These are phyloP conservation scores for Drosophila fulvimacula DNA, from an alignment of 2,888 invertebrate species.

Conservation along the genomic window DNA sequence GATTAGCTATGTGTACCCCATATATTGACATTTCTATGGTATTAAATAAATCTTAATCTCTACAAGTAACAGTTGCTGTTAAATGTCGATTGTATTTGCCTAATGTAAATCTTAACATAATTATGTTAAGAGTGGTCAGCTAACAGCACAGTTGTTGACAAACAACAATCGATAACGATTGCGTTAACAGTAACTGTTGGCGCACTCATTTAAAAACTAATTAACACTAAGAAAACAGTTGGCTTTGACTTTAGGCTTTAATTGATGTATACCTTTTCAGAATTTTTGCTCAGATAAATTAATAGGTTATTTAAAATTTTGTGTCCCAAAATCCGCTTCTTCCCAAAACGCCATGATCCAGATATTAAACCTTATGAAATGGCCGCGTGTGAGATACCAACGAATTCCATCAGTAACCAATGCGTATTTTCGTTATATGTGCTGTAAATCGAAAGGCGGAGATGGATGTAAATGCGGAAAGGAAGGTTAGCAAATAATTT, in stretches of 20 bases:
- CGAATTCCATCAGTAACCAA: constrained; percentile 2
- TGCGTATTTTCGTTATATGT: constrained; percentile 17
- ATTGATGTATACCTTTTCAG: not conserved
- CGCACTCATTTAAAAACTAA: constrained; percentile 6
- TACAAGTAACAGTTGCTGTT: constrained; percentile 6
- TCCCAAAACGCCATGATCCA: constrained; percentile 33
- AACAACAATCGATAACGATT: constrained; percentile 20
- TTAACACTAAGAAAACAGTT: not conserved
- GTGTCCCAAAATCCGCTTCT: not conserved
- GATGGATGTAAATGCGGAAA: not conserved
- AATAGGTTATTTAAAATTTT: not conserved
- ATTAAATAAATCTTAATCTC: constrained; percentile 1
- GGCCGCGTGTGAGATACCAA: not conserved
- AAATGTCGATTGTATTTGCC: not conserved
- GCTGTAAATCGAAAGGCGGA: constrained; percentile 20
- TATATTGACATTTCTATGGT: not conserved
- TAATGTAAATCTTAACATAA: constrained; percentile 6
- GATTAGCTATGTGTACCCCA: not conserved
- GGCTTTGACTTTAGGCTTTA: not conserved
- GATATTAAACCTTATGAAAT: constrained; percentile 16
- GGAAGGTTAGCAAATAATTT: not conserved
- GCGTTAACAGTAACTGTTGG: not conserved
- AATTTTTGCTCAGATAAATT: not conserved
- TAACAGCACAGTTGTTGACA: not conserved
- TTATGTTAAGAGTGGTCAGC: constrained; percentile 15